Conservation (phyloP, 2,113 vertebrate genomes). For the Oreochromis spilurus region DNA sequence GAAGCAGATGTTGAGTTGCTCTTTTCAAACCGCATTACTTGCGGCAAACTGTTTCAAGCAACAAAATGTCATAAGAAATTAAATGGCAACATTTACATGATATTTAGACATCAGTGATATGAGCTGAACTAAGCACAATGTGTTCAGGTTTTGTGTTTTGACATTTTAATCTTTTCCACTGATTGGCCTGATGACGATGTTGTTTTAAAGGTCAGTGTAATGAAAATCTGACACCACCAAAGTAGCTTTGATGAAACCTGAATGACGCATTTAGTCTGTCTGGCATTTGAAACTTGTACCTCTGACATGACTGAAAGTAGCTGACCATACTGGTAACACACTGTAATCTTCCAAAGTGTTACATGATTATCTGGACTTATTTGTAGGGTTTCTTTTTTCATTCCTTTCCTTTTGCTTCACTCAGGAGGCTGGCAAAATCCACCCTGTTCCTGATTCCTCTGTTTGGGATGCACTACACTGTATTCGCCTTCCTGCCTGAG, state of each 20-base stretch:
- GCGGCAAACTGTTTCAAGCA: neutral
- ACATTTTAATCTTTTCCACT: slow-evolving; percentile 15
- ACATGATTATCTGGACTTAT: neutral
- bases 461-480: slow-evolving; percentile 91
- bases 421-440: slow-evolving; percentile 92
- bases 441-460: slow-evolving; percentile 93
- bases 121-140: neutral
- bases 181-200: neutral
- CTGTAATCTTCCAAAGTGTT: neutral
- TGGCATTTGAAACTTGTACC: neutral
- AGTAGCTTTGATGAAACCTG: neutral
- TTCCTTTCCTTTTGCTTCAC: neutral
- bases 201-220: slow-evolving; percentile 24
- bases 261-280: neutral
- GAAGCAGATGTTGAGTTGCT: neutral
- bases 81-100: slow-evolving; percentile 26
- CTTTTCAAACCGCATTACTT: neutral
- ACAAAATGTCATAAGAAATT: neutral
- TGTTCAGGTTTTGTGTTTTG: slow-evolving; percentile 3
- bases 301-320: neutral
- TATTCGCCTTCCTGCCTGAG: slow-evolving; percentile 91
- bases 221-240: neutral
- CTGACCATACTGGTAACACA: neutral
- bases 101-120: neutral
- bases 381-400: neutral